A percentile compares a stretch with the other conserved stretches of the same genome.
phyloP scores from a whole-genome alignment of 2,797 vertebrate species.

The Protonibea diacanthus region DNA sequence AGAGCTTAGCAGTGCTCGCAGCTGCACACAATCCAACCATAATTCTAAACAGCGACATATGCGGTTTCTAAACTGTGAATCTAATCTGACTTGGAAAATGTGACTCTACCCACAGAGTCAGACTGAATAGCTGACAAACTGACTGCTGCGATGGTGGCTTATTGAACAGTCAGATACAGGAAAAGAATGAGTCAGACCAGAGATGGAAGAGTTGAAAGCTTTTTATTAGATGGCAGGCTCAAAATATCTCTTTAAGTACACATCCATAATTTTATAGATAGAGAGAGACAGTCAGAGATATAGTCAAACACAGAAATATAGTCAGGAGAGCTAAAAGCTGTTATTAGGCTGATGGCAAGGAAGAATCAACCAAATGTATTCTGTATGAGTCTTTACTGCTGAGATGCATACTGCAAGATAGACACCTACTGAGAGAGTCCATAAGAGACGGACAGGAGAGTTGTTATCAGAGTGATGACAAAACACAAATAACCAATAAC shows the following conservation, averaged over 20 bases:
- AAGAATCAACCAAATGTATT: conserved; percentile 47
- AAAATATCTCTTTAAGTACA: conserved; percentile 26
- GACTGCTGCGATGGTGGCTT: not conserved
- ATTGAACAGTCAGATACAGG: not conserved
- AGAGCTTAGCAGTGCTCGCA: not conserved
- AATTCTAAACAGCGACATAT: not conserved
- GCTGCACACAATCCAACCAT: not conserved
- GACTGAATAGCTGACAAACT: not conserved
- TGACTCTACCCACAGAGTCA: too few relatives aligned
- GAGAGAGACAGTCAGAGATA: conserved; percentile 34
- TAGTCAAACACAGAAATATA: conserved; percentile 22
- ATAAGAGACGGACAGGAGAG: conserved; percentile 14
- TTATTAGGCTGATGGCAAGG: conserved; percentile 53
- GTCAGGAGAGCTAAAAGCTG: conserved; percentile 46
- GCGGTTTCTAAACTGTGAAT: not conserved
- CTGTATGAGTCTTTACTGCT: conserved; percentile 23
- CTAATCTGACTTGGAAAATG: not conserved
- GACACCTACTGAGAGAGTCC: not conserved
- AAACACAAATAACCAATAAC: conserved; percentile 44
- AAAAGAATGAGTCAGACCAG: not conserved
- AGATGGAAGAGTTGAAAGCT: conserved; percentile 40
- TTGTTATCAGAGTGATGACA: conserved; percentile 31
- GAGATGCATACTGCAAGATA: conserved; percentile 19
- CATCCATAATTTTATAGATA: conserved; percentile 24
- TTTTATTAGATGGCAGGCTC: conserved; percentile 46